These are phyloP conservation scores for Mus pahari DNA, from an alignment of 2,113 vertebrate species.

Conservation along the genomic window DNA sequence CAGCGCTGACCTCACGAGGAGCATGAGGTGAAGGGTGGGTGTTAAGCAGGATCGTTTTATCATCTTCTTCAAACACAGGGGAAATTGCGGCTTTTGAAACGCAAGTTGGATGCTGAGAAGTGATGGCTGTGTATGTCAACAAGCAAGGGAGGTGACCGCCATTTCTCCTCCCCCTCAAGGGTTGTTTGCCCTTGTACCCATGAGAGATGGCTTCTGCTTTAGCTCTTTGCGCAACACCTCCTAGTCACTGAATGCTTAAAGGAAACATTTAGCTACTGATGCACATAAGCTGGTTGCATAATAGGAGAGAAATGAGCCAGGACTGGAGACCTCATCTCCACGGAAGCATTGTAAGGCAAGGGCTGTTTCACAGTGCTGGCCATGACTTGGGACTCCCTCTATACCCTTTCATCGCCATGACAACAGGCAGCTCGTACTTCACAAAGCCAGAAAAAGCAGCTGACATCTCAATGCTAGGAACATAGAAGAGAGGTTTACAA, in stretches of 20 bases:
- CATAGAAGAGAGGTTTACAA: conserved; percentile 62
- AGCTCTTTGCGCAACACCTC: neutral
- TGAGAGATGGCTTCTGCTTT: neutral
- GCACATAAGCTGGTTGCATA: conserved; percentile 67
- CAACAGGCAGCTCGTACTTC: conserved; percentile 57
- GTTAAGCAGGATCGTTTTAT: too few relatives aligned
- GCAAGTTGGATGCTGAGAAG: neutral
- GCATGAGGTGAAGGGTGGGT: neutral
- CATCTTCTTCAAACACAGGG: neutral
- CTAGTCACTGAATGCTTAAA: conserved; percentile 65
- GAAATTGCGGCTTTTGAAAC: neutral
- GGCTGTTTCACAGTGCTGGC: conserved; percentile 62
- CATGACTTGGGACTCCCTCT: conserved; percentile 58
- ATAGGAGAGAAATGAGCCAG: conserved; percentile 69
- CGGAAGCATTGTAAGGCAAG: conserved; percentile 67
- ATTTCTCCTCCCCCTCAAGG: neutral
- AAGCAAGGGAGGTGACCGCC: neutral
- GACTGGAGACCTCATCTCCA: conserved; percentile 68
- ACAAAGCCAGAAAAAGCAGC: conserved; percentile 75
- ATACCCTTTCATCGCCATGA: conserved; percentile 78
- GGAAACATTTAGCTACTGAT: conserved; percentile 69
- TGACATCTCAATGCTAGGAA: conserved; percentile 69
- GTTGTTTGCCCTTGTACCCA: neutral
- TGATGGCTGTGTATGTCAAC: neutral
- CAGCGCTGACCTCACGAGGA: neutral